These are phyloP conservation scores for Dendronephthya gigantea DNA, from an alignment of 64 coral and sea anemone species.

Conservation along the genomic window DNA sequence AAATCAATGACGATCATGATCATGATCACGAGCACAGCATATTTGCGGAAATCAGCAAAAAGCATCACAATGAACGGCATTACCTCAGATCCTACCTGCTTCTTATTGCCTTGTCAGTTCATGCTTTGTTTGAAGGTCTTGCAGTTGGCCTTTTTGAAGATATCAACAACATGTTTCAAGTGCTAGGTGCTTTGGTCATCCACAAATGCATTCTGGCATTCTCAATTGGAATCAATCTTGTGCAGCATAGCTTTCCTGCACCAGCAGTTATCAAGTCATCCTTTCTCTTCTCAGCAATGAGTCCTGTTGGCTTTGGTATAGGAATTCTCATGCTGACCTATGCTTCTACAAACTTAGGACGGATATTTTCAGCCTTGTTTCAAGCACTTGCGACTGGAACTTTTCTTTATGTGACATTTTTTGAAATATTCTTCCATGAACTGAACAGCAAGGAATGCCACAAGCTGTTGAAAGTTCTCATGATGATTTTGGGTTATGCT, in stretches of 20 bases:
- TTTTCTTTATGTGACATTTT: conserved; percentile 87
- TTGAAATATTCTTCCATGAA: conserved; percentile 82
- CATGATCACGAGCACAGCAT: neutral
- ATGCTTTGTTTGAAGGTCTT: conserved; percentile 83
- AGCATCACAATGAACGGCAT: conserved; percentile 1
- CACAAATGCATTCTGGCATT: conserved; percentile 84
- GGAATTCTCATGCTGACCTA: conserved; percentile 59
- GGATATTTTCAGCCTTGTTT: conserved; percentile 50
- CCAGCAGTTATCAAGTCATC: conserved; percentile 36
- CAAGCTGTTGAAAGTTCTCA: conserved; percentile 56
- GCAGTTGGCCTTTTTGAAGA: conserved; percentile 65
- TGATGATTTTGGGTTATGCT: conserved; percentile 60
- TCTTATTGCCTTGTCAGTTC: conserved; percentile 64
- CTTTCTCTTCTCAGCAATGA: conserved; percentile 65
- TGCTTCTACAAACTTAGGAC: conserved; percentile 33
- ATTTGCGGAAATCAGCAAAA: neutral
- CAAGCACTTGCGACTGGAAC: conserved; percentile 91
- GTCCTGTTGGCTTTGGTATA: conserved; percentile 48
- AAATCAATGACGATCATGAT: neutral
- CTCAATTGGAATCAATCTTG: conserved; percentile 58
- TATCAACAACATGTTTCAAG: conserved; percentile 40
- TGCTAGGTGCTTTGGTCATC: conserved; percentile 57
- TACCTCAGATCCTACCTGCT: conserved; percentile 59
- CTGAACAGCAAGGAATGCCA: conserved; percentile 39
- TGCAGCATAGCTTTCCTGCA: conserved; percentile 61